phyloP scores from a whole-genome alignment of 2,113 vertebrate genomes.

The Hypocryptadius cinnamomeus region DNA sequence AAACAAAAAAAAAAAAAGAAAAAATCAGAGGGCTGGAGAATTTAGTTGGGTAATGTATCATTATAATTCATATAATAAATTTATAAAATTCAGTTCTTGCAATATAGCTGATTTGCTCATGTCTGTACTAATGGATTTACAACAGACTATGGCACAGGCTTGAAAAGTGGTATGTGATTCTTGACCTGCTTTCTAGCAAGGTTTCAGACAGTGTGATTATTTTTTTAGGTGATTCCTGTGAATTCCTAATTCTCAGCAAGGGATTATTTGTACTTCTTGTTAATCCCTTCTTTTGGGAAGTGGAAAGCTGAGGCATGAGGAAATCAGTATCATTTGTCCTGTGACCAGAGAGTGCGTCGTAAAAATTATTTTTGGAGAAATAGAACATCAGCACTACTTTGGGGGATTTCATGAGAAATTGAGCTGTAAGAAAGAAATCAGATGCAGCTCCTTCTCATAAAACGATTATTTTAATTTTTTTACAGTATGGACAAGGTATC shows the following conservation, averaged over 20 bases:
- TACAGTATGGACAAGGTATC: background rate
- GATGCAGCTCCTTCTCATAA: background rate
- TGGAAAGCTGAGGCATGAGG: background rate
- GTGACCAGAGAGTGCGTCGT: background rate
- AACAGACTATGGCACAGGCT: background rate
- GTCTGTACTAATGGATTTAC: background rate
- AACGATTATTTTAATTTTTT: background rate
- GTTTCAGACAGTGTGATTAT: background rate
- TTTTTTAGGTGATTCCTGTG: background rate
- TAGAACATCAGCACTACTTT: background rate
- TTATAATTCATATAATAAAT: background rate
- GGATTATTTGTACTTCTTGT: background rate
- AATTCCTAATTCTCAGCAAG: background rate
- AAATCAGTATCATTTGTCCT: background rate
- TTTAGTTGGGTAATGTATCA: background rate
- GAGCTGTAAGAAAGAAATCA: background rate
- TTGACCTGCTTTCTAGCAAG: background rate
- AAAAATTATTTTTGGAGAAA: background rate
- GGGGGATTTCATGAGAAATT: background rate
- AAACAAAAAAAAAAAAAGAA: background rate
- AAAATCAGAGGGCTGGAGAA: background rate
- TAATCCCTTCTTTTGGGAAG: background rate
- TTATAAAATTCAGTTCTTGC: background rate
- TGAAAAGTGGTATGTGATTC: background rate
- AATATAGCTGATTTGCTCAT: background rate